These are phyloP conservation scores for Ganaspis brasiliensis DNA, from an alignment of 2,888 invertebrate genomes.

Conservation along the genomic window DNA sequence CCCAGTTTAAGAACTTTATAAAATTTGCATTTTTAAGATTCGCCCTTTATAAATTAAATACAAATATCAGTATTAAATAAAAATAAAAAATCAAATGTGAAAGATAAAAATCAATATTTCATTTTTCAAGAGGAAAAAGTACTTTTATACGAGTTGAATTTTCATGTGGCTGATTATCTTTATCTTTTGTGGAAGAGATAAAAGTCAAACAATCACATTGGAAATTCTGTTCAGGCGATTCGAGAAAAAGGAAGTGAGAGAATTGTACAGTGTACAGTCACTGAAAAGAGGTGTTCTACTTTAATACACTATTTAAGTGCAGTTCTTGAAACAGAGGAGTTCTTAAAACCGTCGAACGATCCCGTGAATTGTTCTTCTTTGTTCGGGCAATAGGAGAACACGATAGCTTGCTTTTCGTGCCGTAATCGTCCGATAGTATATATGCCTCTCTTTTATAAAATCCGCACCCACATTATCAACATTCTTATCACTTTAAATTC, in stretches of 20 bases:
- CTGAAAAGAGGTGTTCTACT: conserved; percentile 60
- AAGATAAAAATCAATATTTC: conserved; percentile 6
- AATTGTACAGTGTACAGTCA: conserved; percentile 52
- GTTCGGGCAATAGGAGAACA: conserved; percentile 62
- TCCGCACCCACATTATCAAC: neutral
- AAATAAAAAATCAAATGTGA: neutral
- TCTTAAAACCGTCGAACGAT: conserved; percentile 68
- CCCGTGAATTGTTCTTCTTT: conserved; percentile 68
- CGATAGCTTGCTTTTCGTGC: conserved; percentile 55
- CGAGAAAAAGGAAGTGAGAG: neutral
- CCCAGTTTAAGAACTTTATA: too few species aligned
- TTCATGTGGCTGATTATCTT: neutral
- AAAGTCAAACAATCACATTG: conserved; percentile 28
- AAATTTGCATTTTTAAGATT: too few species aligned
- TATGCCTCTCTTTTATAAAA: conserved; percentile 17
- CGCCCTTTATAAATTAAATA: too few species aligned
- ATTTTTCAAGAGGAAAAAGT: conserved; percentile 8
- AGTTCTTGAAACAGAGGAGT: conserved; percentile 65
- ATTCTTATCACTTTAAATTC: neutral
- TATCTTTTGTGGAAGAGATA: conserved; percentile 29
- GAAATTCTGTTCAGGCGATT: conserved; percentile 27
- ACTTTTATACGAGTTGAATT: conserved; percentile 11
- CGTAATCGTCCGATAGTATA: conserved; percentile 47
- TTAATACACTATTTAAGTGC: conserved; percentile 67
- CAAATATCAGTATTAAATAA: too few species aligned